A percentile compares a stretch with the other conserved stretches of the same genome.
Conservation (phyloP, 2,797 vertebrate genomes). For the Cichlasoma orientale region DNA sequence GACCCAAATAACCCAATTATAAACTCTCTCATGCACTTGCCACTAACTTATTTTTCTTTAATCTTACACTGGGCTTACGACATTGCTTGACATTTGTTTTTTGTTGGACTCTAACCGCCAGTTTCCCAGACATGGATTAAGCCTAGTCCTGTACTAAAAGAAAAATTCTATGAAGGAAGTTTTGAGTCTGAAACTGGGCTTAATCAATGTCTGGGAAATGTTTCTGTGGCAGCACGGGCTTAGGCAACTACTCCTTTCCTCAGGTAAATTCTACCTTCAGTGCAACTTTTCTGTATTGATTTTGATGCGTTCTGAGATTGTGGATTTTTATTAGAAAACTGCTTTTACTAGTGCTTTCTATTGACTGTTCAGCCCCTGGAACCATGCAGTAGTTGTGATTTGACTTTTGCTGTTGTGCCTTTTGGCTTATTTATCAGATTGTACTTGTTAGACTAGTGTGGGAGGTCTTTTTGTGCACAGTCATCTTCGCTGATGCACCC, state of each 20-base stretch:
- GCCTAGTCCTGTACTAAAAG: background rate
- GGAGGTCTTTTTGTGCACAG: background rate
- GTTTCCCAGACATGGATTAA: background rate
- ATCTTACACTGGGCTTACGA: background rate
- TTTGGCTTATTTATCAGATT: conserved; percentile 26
- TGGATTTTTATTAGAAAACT: background rate
- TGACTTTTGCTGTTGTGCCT: conserved; percentile 2
- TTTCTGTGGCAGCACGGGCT: background rate
- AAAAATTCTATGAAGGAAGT: background rate
- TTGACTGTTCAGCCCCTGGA: background rate
- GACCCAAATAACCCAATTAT: background rate
- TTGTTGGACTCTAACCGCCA: background rate
- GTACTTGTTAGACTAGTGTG: background rate
- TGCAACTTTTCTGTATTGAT: background rate
- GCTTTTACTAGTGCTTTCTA: conserved; percentile 5
- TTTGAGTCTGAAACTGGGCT: background rate
- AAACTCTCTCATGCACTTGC: background rate
- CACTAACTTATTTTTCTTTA: background rate
- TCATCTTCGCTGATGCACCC: conserved; percentile 10
- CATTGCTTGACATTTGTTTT: conserved; percentile 7
- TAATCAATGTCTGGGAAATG: background rate
- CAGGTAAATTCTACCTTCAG: background rate
- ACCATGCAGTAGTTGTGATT: background rate
- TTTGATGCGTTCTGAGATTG: conserved; percentile 8
- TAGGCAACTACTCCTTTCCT: background rate